Conservation (phyloP, 2,888 invertebrate genomes). For the Linnaemya tessellans region DNA sequence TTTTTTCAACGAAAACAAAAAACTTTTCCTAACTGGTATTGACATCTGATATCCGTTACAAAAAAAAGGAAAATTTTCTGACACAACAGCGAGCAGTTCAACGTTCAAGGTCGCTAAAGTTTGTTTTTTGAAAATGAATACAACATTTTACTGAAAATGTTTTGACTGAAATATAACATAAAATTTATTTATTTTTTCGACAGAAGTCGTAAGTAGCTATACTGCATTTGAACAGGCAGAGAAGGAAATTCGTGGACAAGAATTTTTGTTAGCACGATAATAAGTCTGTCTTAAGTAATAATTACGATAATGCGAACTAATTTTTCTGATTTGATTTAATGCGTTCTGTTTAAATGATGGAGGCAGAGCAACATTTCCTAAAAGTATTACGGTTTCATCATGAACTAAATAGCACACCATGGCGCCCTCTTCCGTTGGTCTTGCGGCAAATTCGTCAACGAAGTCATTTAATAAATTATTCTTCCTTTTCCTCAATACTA, state of each 20-base stretch:
- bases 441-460: no score
- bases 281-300: no score
- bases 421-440: no score
- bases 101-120: conserved; percentile 43
- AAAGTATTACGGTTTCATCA: no score
- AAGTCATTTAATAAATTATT: no score
- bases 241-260: background rate
- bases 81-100: conserved; percentile 15
- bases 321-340: no score
- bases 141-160: background rate
- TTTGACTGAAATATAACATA: background rate
- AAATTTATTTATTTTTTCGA: conserved; percentile 4
- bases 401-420: no score
- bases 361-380: no score
- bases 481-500: no score
- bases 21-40: conserved; percentile 29
- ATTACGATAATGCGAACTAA: no score
- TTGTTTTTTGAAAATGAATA: background rate
- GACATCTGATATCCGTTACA: conserved; percentile 57
- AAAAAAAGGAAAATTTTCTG: conserved; percentile 17
- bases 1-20: background rate
- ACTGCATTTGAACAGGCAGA: background rate
- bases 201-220: conserved; percentile 32
- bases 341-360: no score
- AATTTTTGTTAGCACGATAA: background rate